These are phyloP conservation scores for Abramis brama DNA, from an alignment of 2,113 vertebrate species.

Conservation along the genomic window DNA sequence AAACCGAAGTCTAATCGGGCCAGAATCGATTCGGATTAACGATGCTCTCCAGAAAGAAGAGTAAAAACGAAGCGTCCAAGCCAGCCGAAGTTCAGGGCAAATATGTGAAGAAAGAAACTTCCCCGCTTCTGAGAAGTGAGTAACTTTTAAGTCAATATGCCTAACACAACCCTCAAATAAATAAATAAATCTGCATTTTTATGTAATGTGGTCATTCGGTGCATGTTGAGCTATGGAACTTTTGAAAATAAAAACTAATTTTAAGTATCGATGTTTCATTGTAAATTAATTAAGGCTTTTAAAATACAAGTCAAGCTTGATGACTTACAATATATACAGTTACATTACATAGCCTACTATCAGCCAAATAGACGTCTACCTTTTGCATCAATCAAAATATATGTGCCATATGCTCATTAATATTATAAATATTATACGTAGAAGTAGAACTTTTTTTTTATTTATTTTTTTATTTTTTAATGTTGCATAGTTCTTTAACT, in stretches of 20 bases:
- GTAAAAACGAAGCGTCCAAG: conserved; percentile 93
- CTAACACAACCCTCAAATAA: not conserved
- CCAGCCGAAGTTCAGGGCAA: conserved; percentile 96
- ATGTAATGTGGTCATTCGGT: not conserved
- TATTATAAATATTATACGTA: not conserved
- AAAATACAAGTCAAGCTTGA: not conserved
- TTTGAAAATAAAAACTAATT: not conserved
- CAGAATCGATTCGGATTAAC: conserved; percentile 66
- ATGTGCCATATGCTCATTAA: not conserved
- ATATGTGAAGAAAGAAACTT: conserved; percentile 98
- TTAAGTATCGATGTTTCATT: not conserved
- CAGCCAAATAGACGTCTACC: not conserved
- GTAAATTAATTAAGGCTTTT: not conserved
- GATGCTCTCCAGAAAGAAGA: conserved; percentile 96
- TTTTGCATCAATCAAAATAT: not conserved
- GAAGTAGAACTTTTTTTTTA: not conserved
- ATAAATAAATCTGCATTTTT: not conserved
- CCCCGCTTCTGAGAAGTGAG: conserved; percentile 94
- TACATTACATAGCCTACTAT: not conserved
- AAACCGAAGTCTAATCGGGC: conserved; percentile 55
- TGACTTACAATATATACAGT: not conserved
- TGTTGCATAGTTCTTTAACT: not conserved
- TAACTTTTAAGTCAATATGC: conserved; percentile 42
- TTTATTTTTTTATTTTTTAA: not conserved
- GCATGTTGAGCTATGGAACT: not conserved